These are phyloP conservation scores for Charina bottae DNA, from an alignment of 2,113 vertebrate species.

Conservation along the genomic window DNA sequence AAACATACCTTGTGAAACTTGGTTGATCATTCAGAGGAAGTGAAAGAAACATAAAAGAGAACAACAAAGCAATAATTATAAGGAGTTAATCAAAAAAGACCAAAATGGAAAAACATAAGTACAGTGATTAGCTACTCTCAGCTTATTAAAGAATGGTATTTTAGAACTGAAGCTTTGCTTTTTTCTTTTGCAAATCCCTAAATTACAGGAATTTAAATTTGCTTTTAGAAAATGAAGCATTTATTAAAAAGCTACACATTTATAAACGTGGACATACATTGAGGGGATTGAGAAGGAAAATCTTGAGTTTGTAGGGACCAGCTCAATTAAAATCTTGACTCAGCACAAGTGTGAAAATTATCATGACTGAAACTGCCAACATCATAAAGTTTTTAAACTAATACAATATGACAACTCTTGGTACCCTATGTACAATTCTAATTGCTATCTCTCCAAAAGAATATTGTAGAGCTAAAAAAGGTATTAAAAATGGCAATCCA, in stretches of 20 bases:
- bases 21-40: constrained; percentile 61
- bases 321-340: not conserved
- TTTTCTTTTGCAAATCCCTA: not conserved
- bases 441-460: not conserved
- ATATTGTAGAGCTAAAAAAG: not conserved
- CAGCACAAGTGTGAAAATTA: not conserved
- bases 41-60: constrained; percentile 68
- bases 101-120: constrained; percentile 12
- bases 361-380: not conserved
- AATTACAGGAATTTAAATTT: constrained; percentile 12
- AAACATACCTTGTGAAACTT: constrained; percentile 87
- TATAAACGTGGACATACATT: not conserved
- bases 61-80: constrained; percentile 65
- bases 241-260: not conserved
- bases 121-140: constrained; percentile 37
- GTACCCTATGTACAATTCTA: not conserved
- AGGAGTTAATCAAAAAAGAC: not conserved
- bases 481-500: not conserved
- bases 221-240: constrained; percentile 6
- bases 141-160: constrained; percentile 18
- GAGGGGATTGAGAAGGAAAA: not conserved
- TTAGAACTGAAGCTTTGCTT: not conserved
- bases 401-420: not conserved
- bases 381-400: not conserved
- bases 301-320: not conserved